Evolutionary conservation across 2,113 vertebrate genomes (phyloP), one percentile per base, ranked within the genome.

Genomic region (Calidris pygmaea): DNA sequence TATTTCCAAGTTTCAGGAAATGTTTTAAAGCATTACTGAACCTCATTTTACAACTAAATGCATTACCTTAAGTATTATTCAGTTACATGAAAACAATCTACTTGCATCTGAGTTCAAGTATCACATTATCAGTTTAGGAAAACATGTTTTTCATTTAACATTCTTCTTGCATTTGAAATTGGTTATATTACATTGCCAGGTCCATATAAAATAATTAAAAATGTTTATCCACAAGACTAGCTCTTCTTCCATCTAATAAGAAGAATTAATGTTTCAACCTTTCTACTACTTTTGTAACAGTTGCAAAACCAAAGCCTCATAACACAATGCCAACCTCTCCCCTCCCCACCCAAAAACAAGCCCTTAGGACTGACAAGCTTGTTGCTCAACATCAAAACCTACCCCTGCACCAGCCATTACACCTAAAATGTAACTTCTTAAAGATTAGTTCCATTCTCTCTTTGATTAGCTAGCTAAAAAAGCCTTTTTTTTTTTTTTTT

Each of bases 141-240:
- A 78, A 27, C 35, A 78, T 58, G 62, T 58, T 93, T 94, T 92
- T 87, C 15, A 87, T 89, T 78, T 92, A 60, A 87, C 1, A 3
- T 84, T 94, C 43, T 70, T 89, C 55, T 80, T 87, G 58, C 35
- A 52, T 75, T 90, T 93, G 60, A 70, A 89, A 85, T 24, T 58
- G 52, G 4, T 75, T 78, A 65, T 92, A 81, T 95, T 63, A 94
- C 8, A 86, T 60, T 78, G 56, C 50, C 65, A 84, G 67, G 52
- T 47, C 48, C 48, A 65, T 60, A 86, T 56, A 77, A 96, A 89
- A 88, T 93, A 94, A 96, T 94, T 95, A 53, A 96, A 95, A 86
- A 71, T 53, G 43, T 62, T 90, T 66, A 93, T 58, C 76, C 17
- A 41, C 47, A 75, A 81, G 39, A 62, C 43, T 56, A 92, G 37